These are phyloP conservation scores for Dasyprocta punctata DNA, from an alignment of 2,113 vertebrate species.

Conservation along the genomic window DNA sequence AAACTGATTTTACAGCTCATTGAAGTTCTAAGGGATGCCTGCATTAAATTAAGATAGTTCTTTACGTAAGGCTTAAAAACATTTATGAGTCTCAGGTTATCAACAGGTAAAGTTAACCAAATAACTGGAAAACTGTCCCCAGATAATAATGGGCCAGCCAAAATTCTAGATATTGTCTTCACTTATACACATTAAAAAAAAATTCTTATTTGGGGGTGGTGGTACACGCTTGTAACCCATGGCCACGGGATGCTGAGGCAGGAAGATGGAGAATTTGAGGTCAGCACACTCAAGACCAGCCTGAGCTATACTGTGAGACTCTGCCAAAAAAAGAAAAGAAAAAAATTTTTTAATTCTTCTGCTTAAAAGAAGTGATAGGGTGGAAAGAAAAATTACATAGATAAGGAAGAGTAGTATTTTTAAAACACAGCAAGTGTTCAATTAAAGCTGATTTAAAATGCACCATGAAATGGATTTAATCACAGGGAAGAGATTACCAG, in stretches of 20 bases:
- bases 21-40: conserved; percentile 53
- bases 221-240: neutral
- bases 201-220: neutral
- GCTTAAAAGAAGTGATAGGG: conserved; percentile 54
- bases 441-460: conserved; percentile 68
- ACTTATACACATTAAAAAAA: neutral
- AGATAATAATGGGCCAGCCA: conserved; percentile 23
- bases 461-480: conserved; percentile 67
- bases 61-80: conserved; percentile 56
- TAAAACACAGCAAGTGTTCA: conserved; percentile 70
- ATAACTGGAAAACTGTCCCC: neutral
- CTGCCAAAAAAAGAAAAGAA: neutral
- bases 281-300: neutral
- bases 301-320: neutral
- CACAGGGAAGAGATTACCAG: conserved; percentile 55
- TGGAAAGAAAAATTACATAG: conserved; percentile 61
- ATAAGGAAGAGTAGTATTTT: conserved; percentile 64
- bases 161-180: conserved; percentile 25
- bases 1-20: conserved; percentile 66
- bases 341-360: neutral
- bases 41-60: conserved; percentile 54
- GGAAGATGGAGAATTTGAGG: neutral
- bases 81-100: conserved; percentile 54
- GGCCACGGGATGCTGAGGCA: neutral
- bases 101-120: conserved; percentile 59